Evolutionary conservation across 2,113 vertebrate species (phyloP), one percentile per base, ranked within the genome.

Genomic region (Cromileptes altivelis): DNA sequence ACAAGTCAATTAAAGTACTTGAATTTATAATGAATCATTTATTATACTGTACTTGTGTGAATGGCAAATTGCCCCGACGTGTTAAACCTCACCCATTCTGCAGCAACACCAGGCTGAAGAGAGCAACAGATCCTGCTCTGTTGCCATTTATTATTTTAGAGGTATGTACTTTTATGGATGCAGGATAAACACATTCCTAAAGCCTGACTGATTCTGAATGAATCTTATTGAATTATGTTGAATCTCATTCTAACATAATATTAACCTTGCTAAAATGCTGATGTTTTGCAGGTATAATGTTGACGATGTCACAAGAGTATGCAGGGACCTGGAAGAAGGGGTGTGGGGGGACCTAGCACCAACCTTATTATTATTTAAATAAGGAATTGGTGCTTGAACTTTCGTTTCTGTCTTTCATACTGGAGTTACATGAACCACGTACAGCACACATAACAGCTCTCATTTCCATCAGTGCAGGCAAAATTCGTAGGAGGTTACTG

Each of bases 1-100:
- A 74, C 27, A 75, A 81, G 82, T 79, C 67, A 77, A 85, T 87
- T 84, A 78, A 76, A 79, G 64, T 30, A 55, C 52, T 75, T 85
- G 67, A 75, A 78, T 67, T 74, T 45, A 70, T 73, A 78, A 87
- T 77, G 42, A 88, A 65, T 69, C 47, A 75, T 79, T 76, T 87
- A 78, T 89, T 75, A 84, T 65, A 73, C 71, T 78, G 30, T 40
- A 77, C 52, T 84, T 67, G 64, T 75, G 30, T 75, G 64, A 86
- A 57, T 69, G 70, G 33, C 57, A 67, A 65, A 76, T 80, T 56
- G 45, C 25, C 21, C 71, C 27, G 27, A 70, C 75, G 72, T 67
- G 69, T 69, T 72, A 56, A 80, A 75, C 69, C 63, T 65, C 45
- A 68, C 13, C 12, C 9, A 14, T 52, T 72, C 40, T 75, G 25